Percentiles rank a stretch among this genome's conserved stretches.
Conservation (phyloP, 2,888 invertebrate genomes). For the Catocala sponsa region DNA sequence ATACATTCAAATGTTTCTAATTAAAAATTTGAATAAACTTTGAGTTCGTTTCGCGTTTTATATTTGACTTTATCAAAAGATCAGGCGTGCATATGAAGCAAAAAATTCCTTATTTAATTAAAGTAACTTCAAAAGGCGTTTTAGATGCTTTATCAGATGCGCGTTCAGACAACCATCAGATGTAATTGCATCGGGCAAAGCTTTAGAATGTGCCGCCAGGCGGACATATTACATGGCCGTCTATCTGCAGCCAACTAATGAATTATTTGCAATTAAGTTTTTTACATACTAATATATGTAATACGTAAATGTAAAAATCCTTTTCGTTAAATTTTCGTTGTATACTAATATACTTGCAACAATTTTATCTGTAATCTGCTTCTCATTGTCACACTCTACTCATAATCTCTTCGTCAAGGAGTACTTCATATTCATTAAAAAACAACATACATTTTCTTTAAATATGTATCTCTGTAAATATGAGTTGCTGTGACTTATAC, state of each 20-base stretch:
- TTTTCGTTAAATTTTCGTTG: no score
- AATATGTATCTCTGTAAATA: no score
- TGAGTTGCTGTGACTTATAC: no score
- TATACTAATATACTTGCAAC: no score
- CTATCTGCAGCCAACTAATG: constrained; percentile 24
- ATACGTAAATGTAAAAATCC: no score
- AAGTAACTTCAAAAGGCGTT: constrained; percentile 73
- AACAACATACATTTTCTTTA: no score
- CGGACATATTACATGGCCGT: constrained; percentile 53
- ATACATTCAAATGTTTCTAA: constrained; percentile 62
- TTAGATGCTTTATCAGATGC: constrained; percentile 80
- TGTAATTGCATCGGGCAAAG: constrained; percentile 77
- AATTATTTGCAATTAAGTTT: constrained; percentile 11
- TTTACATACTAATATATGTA: neutral
- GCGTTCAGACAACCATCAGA: constrained; percentile 75
- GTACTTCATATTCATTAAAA: no score
- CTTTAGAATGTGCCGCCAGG: constrained; percentile 75
- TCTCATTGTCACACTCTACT: no score
- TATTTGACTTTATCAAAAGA: constrained; percentile 64
- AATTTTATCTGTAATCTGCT: no score
- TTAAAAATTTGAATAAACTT: constrained; percentile 66
- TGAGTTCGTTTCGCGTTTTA: constrained; percentile 56
- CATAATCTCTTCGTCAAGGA: no score
- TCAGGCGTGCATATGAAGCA: constrained; percentile 58
- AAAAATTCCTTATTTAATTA: constrained; percentile 80